Conservation (phyloP, 2,888 invertebrate genomes). For the Tromatobia lineatoria region DNA sequence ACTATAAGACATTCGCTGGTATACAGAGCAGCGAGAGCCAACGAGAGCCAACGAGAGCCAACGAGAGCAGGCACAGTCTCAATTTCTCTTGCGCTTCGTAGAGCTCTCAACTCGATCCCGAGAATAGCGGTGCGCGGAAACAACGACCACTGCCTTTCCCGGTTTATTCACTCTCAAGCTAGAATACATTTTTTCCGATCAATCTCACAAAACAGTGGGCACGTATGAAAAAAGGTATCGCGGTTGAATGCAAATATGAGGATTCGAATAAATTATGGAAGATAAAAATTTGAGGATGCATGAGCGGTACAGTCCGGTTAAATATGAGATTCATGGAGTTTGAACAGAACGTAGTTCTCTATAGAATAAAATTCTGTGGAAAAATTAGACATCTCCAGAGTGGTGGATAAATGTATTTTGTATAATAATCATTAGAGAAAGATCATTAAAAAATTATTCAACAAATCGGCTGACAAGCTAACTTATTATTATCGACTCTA, state of each 20-base stretch:
- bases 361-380: no score
- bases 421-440: no score
- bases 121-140: neutral
- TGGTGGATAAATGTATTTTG: no score
- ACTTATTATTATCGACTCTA: no score
- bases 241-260: neutral
- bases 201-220: neutral
- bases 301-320: no score
- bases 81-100: constrained; percentile 8
- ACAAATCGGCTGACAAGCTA: no score
- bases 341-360: no score
- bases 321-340: no score
- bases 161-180: neutral
- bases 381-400: no score
- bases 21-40: neutral
- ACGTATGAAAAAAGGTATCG: neutral
- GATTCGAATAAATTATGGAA: no score
- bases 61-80: neutral
- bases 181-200: constrained; percentile 10
- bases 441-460: no score
- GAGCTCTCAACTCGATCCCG: constrained; percentile 4
- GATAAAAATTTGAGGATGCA: no score
- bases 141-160: neutral
- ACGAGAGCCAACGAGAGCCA: neutral
- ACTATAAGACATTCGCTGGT: constrained; percentile 17